Percentiles rank a stretch among this genome's conserved stretches.
Evolutionary conservation across 2,113 vertebrate species (phyloP).

Genomic region (Mirza zaza): DNA sequence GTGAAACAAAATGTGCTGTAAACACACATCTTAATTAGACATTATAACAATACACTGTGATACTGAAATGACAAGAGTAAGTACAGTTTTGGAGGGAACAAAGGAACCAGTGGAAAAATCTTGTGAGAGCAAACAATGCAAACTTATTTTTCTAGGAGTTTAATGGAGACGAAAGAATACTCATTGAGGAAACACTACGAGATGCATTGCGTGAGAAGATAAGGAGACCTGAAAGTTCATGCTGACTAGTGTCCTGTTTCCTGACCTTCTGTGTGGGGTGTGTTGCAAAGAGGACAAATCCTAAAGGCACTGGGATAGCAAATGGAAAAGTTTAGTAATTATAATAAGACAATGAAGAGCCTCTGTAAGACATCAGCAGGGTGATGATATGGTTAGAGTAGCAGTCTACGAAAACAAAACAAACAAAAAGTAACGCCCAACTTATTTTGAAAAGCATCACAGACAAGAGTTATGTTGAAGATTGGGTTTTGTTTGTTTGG

Average conservation of each 20-base stretch:
- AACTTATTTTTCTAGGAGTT: background rate
- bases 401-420: background rate
- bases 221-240: background rate
- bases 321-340: background rate
- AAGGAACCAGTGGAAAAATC: background rate
- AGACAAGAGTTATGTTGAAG: background rate
- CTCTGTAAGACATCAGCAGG: background rate
- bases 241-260: background rate
- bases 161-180: background rate
- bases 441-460: background rate
- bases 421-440: no score
- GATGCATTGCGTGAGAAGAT: no score
- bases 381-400: background rate
- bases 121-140: background rate
- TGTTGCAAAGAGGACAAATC: background rate
- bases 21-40: background rate
- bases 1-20: background rate
- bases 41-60: background rate
- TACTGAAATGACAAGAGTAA: background rate
- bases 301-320: background rate
- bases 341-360: background rate
- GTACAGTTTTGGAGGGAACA: background rate
- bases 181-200: background rate
- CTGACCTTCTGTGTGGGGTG: accelerated
- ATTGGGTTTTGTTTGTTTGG: no score